Evolutionary conservation across 2,113 vertebrate genomes (phyloP).

Genomic region (Probosciger aterrimus): DNA sequence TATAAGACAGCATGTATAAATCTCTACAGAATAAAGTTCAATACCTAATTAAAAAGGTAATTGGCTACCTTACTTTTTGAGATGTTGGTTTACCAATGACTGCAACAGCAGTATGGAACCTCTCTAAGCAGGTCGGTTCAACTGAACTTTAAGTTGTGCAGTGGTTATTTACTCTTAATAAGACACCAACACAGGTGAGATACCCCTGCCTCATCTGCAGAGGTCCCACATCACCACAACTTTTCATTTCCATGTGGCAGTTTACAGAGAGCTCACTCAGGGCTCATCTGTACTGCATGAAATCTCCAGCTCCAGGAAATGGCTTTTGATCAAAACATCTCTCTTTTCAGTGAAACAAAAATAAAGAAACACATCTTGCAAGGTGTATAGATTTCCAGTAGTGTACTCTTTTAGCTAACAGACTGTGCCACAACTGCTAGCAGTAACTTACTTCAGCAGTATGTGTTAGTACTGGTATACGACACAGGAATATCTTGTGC

Average conservation of each 20-base stretch:
- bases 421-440: not conserved
- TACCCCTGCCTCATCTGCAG: not conserved
- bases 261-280: not conserved
- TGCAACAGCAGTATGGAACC: not conserved
- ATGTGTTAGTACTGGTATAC: not conserved
- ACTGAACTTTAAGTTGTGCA: not conserved
- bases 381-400: not conserved
- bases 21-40: not conserved
- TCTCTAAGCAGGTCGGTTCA: not conserved
- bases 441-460: not conserved
- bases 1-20: not conserved
- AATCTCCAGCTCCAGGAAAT: not conserved
- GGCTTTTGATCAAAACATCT: not conserved
- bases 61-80: not conserved
- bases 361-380: not conserved
- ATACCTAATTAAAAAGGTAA: conserved; percentile 15
- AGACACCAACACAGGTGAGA: not conserved
- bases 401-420: not conserved
- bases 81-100: not conserved
- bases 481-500: not conserved
- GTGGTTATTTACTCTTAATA: not conserved
- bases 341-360: not conserved
- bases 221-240: not conserved
- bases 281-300: not conserved
- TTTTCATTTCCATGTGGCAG: not conserved